Evolutionary conservation across 2,888 invertebrate species (phyloP).

Genomic region (Ecdyonurus torrentis): DNA sequence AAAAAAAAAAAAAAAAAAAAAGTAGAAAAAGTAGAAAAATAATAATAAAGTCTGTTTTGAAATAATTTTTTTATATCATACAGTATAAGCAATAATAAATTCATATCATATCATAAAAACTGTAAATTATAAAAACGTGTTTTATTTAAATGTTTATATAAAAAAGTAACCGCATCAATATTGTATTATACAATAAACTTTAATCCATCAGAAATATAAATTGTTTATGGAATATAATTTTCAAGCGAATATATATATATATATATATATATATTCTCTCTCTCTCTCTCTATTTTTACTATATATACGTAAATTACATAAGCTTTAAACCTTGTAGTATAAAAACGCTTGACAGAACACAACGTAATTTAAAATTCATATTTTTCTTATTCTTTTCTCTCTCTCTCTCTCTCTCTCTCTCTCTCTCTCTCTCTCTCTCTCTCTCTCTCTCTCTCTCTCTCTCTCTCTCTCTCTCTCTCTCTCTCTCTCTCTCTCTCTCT

Average conservation of each 20-base stretch:
- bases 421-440: background rate
- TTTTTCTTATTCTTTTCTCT: background rate
- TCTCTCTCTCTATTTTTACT: too few relatives aligned
- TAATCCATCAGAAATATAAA: background rate
- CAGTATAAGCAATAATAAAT: too few relatives aligned
- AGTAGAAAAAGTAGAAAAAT: too few relatives aligned
- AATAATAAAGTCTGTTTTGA: too few relatives aligned
- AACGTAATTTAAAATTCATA: slow-evolving; percentile 2
- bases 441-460: background rate
- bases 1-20: too few relatives aligned
- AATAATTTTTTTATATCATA: too few relatives aligned
- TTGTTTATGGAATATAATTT: background rate
- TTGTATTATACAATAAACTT: too few relatives aligned
- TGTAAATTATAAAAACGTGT: too few relatives aligned
- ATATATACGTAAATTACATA: background rate
- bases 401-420: background rate
- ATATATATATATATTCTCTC: too few relatives aligned
- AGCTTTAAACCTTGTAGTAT: background rate
- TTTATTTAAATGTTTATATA: too few relatives aligned
- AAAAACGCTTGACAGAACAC: background rate
- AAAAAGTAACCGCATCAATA: too few relatives aligned
- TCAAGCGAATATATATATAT: background rate
- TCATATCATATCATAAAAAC: too few relatives aligned
- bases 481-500: background rate
- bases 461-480: background rate